Evolutionary conservation across 1,140 invertebrate species (phyloP), one percentile per base, ranked within the genome.

Genomic region (Piezodorus guildinii): DNA sequence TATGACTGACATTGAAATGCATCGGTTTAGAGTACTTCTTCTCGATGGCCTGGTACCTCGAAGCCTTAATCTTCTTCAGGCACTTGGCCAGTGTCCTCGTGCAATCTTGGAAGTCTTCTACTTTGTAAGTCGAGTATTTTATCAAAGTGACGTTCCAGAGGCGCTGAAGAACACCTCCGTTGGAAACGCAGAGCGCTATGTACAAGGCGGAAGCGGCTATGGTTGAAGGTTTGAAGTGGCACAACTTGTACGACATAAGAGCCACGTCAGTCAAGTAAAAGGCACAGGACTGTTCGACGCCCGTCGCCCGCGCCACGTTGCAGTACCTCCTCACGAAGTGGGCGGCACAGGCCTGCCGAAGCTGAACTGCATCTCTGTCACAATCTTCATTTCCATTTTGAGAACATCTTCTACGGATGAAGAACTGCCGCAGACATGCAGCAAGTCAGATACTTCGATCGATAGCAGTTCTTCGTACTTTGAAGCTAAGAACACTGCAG

Each of bases 401-500:
- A 87, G 74, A 45, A 97, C 85, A 68, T 96, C 86, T 3, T 76
- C 70, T 69, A 84, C 87, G 0, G 80, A 81, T 72, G 92, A 96
- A 0, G 91, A 85, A 73, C 92, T 85, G 74, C 94, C 93, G 21
- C 91, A 90, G 34, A 96, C 88, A 70, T 87, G 94, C 6, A 91
- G 85, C 78, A 95, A 96, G 74, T 97, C 94, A 1, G 75, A 76
- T 27, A 96, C 80, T 62, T 91, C 88, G 1, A 66, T 91, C 4
- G 86, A 80, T 70, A 88, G 91, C 72, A 95, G 89, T 77, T 98
- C 95, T 77, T 98, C 94, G 71, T 94, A 97, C 74, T 98, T 98
- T 68, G 86, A 85, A 14, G 94, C 92, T 64, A 97, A 85, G 68
- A 94, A 87, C 81, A 96, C 84, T 0, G 90, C 85, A 2, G 92